Conservation (phyloP, 2,113 vertebrate genomes). For the Notothenia coriiceps region DNA sequence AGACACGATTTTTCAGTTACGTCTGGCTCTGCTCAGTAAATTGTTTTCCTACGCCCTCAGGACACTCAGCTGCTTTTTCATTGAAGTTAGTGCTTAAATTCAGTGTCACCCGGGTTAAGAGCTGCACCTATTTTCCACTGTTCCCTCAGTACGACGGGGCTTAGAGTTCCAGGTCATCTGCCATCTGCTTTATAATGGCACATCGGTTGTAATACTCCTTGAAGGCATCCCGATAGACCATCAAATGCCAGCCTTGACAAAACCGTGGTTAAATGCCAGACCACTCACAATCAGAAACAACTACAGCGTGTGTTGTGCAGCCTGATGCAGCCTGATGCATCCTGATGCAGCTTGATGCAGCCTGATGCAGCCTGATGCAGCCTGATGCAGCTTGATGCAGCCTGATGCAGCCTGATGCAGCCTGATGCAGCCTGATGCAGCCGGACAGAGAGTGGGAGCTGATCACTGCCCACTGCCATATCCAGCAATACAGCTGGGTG, state of each 20-base stretch:
- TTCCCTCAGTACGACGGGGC: conserved; percentile 10
- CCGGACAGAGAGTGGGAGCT: conserved; percentile 34
- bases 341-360: neutral
- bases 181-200: conserved; percentile 28
- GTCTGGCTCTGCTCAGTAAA: conserved; percentile 69
- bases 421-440: conserved; percentile 39
- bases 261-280: conserved; percentile 34
- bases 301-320: conserved; percentile 5
- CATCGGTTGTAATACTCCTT: conserved; percentile 23
- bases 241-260: conserved; percentile 19
- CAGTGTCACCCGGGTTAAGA: conserved; percentile 49
- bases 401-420: conserved; percentile 32
- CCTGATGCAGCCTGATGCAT: conserved; percentile 37
- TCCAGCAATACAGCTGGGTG: conserved; percentile 57
- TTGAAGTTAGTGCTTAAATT: conserved; percentile 63
- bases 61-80: conserved; percentile 58
- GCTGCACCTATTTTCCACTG: conserved; percentile 39
- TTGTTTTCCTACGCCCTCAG: conserved; percentile 68
- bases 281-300: conserved; percentile 46
- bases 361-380: conserved; percentile 25
- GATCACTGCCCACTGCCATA: conserved; percentile 58
- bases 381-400: neutral
- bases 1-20: conserved; percentile 61
- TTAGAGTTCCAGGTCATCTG: conserved; percentile 43
- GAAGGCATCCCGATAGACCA: conserved; percentile 34